Conservation (phyloP, 1,140 invertebrate species). For the Eurosta solidaginis region DNA sequence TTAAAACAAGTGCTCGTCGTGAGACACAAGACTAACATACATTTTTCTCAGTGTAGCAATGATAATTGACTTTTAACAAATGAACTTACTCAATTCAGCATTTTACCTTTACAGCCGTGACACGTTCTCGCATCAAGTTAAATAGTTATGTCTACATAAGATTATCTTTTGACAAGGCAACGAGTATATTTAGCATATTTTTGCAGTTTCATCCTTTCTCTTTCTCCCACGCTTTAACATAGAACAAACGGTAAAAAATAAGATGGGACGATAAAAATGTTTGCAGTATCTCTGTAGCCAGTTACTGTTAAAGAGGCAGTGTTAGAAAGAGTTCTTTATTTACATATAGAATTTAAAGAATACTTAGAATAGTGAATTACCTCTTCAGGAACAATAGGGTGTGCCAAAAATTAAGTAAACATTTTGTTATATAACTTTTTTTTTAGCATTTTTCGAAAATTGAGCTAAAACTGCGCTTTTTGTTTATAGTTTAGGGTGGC, state of each 20-base stretch:
- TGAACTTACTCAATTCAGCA: not conserved
- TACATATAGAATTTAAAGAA: not conserved
- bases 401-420: no score
- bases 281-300: not conserved
- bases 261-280: not conserved
- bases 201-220: conserved; percentile 10
- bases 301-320: not conserved
- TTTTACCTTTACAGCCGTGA: not conserved
- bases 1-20: no score
- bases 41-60: not conserved
- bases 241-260: not conserved
- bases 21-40: no score
- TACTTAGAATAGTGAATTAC: not conserved
- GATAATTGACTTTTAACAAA: no score
- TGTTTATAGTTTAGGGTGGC: no score
- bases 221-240: conserved; percentile 5
- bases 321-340: not conserved
- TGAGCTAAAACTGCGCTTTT: no score
- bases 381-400: no score
- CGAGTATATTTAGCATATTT: conserved; percentile 6
- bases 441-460: no score
- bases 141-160: not conserved
- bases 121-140: not conserved
- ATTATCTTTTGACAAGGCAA: not conserved
- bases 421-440: no score